phyloP scores from a whole-genome alignment of 2,113 vertebrate genomes.

The Hyla sarda region DNA sequence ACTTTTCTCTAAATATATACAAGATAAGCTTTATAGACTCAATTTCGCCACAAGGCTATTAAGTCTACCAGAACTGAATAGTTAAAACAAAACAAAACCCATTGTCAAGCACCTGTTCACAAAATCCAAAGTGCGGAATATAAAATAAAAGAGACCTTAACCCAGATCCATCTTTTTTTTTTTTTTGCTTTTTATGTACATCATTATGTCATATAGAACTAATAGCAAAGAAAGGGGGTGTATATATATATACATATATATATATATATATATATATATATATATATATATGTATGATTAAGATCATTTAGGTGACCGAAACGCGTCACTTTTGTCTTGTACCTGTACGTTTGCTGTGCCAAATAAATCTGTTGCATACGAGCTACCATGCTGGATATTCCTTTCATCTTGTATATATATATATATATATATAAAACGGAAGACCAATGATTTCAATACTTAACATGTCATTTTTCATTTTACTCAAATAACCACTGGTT shows the following conservation, averaged over 20 bases:
- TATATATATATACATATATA: too few relatives aligned
- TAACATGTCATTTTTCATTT: background rate
- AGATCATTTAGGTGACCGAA: too few relatives aligned
- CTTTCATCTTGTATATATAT: too few relatives aligned
- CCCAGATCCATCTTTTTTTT: background rate
- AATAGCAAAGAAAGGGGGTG: background rate
- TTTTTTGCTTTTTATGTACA: background rate
- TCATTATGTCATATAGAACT: background rate
- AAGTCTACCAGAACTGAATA: conserved; percentile 67
- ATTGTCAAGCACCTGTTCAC: conserved; percentile 63
- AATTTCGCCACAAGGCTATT: conserved; percentile 71
- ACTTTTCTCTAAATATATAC: conserved; percentile 81
- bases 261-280: too few relatives aligned
- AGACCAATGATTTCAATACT: background rate
- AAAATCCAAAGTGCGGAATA: conserved; percentile 12
- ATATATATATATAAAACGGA: too few relatives aligned
- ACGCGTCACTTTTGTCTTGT: too few relatives aligned
- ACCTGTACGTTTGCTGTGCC: too few relatives aligned
- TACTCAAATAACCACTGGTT: too few relatives aligned
- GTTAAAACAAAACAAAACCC: conserved; percentile 61
- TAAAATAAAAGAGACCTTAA: conserved; percentile 25
- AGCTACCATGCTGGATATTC: too few relatives aligned
- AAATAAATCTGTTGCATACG: too few relatives aligned
- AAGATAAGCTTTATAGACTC: conserved; percentile 76
- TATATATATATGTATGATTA: too few relatives aligned